A percentile compares a stretch with the other conserved stretches of the same genome.
phyloP scores from a whole-genome alignment of 2,888 invertebrate species.

The Microchrysa polita region DNA sequence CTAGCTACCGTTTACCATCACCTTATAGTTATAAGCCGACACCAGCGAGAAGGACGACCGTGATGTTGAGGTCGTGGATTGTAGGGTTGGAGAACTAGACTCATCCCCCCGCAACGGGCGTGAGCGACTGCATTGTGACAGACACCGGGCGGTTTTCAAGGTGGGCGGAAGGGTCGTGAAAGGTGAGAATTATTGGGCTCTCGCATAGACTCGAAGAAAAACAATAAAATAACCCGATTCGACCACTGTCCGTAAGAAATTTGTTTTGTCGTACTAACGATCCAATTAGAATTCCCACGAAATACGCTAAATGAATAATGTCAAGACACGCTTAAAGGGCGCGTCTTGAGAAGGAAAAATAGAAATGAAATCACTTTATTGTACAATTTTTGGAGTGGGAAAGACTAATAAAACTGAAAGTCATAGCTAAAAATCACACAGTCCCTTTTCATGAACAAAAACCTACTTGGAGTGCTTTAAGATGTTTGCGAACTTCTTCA shows the following conservation, averaged over 20 bases:
- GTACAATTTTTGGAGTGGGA: too few relatives aligned
- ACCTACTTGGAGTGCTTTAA: too few relatives aligned
- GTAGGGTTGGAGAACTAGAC: constrained; percentile 16
- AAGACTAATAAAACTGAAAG: too few relatives aligned
- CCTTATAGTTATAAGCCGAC: neutral
- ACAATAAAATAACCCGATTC: constrained; percentile 30
- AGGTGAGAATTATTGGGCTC: neutral
- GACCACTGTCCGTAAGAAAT: neutral
- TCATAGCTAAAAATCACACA: too few relatives aligned
- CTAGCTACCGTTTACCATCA: neutral
- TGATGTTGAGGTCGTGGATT: constrained; percentile 24
- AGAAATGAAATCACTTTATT: too few relatives aligned
- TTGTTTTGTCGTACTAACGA: too few relatives aligned
- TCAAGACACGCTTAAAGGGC: too few relatives aligned
- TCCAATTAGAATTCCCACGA: too few relatives aligned
- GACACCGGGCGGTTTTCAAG: neutral
- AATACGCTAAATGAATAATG: too few relatives aligned
- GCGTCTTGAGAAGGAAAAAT: too few relatives aligned
- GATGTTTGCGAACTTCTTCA: too few relatives aligned
- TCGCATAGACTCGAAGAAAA: neutral
- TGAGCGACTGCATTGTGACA: constrained; percentile 21
- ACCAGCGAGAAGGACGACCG: constrained; percentile 19
- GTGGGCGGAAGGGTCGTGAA: neutral
- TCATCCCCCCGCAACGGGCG: neutral
- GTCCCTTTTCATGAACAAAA: too few relatives aligned